Base-by-base conservation (phyloP, 2,888 invertebrate genomes). In the Perdita meconis region DNA sequence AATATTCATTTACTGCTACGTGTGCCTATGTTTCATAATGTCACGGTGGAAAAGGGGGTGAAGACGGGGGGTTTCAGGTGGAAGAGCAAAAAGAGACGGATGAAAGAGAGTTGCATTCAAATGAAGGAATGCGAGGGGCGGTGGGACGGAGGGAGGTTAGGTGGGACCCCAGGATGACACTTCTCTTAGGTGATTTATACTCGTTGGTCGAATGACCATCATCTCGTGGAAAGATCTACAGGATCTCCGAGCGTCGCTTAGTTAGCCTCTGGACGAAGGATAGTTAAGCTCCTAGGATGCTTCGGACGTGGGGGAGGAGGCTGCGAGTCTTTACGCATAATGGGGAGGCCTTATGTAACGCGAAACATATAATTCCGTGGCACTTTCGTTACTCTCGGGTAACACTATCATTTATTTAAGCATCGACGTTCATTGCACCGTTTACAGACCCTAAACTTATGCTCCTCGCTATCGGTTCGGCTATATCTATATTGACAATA, bases 141-240 rank as follows among this genome's bases (percentile, higher is more conserved):
- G 86, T 70, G 82, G 86, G 77, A 78, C 63, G 77, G 71, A 84
- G 82, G 81, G 77, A 76, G 81, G 80, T 71, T 85, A 86, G 85
- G 87, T 85, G 87, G 84, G 85, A 85, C 82, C 78, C 76, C 76
- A 63, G 87, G 88, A 90, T 89, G 90, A 90, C 90, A 90, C 90
- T 90, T 90, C 89, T 89, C 86, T 82, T 87, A 83, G 86, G 89
- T 90, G 90, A 90, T 90, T 90, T 90, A 90, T 90, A 89, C 87
- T 86, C 88, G 86, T 79, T 86, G 85, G 81, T 86, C 87, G 88
- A 89, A 86, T 89, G 90, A 89, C 89, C 90, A 89, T 89, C 90
- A 90, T 90, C 90, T 90, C 86, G 80, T 75, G 85, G 86, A 86
- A 87, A 87, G 89, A 90, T 90, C 90, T 89, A 89, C 89, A 88